Base-by-base conservation (phyloP, 2,113 vertebrate species). In the Eurypyga helias region DNA sequence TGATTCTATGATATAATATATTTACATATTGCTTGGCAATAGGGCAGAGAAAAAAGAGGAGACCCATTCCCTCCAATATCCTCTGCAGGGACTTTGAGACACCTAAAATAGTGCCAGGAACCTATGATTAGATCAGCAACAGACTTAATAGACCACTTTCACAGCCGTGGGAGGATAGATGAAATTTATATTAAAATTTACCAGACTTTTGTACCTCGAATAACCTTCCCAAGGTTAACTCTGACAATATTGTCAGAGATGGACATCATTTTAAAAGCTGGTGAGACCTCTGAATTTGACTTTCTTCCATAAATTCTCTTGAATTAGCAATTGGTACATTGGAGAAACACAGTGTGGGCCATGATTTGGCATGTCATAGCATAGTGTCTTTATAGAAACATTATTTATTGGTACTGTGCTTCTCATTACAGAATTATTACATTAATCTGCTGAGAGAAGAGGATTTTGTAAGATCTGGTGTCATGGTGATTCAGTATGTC, bases 401-500 rank as follows among this genome's bases (percentile, higher is more conserved):
- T 62, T 73, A 43, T 89, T 90, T n/a, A 11, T 28, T 25, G 23
- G 13, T 60, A 6, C 45, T 18, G 5, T 4, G 3, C 17, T 70
- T 33, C 31, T 89, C 21, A 12, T 92, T 14, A 23, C 10, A 61
- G 28, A 76, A 71, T 52, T 67, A 75, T 79, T 66, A 26, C 13
- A 38, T 82, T 71, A 36, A 87, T 52, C 38, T 45, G 12, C 17
- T 19, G 18, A 54, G 29, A 90, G 26, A 89, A 81, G 33, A 78
- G 20, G 34, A 75, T 89, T 89, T 78, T 84, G 34, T 43, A 52
- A 58, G 71, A 79, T 48, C 48, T 28, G 29, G 20, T 58, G 45
- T 65, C 17, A 4, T 3, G 1, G 14, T 2, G 0, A 62, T 75
- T 81, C 0, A 0, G 25, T 26, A 33, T n/a, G 17, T 89, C 43